Conservation (phyloP, 2,888 invertebrate genomes). For the Cordilura impudica region DNA sequence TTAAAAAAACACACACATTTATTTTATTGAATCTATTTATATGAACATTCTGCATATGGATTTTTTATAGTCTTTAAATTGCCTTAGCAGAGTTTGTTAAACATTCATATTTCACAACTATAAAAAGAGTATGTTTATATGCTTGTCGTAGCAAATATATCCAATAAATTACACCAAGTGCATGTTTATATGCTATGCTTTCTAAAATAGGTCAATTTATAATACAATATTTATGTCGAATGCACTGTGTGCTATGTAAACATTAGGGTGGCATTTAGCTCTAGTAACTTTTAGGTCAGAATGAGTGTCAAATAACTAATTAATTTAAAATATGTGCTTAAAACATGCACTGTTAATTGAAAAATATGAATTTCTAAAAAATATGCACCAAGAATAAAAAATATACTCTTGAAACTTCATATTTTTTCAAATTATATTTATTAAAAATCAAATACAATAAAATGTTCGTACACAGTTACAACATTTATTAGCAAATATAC, state of each 20-base stretch:
- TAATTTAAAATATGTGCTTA: too few species aligned
- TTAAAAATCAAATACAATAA: too few species aligned
- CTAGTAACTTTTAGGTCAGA: too few species aligned
- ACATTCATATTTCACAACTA: constrained; percentile 21
- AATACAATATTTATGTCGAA: background rate
- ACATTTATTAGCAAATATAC: too few species aligned
- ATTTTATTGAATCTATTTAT: too few species aligned
- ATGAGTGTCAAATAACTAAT: too few species aligned
- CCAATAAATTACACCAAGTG: constrained; percentile 46
- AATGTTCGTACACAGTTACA: too few species aligned
- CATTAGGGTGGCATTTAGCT: background rate
- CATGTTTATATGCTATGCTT: constrained; percentile 39
- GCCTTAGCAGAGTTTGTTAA: background rate
- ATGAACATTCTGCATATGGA: background rate
- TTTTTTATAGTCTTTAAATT: too few species aligned
- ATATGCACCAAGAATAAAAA: background rate
- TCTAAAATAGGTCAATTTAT: constrained; percentile 47
- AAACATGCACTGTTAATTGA: too few species aligned
- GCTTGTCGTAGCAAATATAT: background rate
- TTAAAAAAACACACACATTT: too few species aligned
- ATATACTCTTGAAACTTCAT: too few species aligned
- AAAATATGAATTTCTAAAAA: background rate
- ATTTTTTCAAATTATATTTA: too few species aligned
- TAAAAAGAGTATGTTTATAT: background rate
- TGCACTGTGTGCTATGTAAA: background rate